A percentile compares a stretch with the other conserved stretches of the same genome.
Conservation (phyloP, 1,140 invertebrate species). For the Pseudomyrmex flavicornis region DNA sequence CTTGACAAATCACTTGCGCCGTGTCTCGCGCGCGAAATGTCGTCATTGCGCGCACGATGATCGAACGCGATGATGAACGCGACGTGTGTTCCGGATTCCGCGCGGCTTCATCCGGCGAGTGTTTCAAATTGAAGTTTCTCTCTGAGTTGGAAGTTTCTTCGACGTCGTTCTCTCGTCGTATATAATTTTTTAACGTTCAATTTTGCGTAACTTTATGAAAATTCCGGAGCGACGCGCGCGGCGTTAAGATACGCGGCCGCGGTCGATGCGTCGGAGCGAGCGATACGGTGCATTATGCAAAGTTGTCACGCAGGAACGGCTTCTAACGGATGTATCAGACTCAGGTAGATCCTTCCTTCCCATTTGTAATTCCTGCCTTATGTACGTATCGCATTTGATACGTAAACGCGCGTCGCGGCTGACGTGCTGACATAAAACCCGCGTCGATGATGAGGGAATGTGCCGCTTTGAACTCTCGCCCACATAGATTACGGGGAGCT, state of each 20-base stretch:
- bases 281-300: conserved; percentile 9
- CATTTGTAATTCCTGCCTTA: conserved; percentile 62
- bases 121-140: not conserved
- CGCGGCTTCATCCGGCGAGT: not conserved
- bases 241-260: not conserved
- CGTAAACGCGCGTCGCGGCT: conserved; percentile 18
- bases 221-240: not conserved
- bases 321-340: conserved; percentile 25
- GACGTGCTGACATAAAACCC: conserved; percentile 51
- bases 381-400: conserved; percentile 51
- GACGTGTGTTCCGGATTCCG: not conserved
- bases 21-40: conserved; percentile 21
- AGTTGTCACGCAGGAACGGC: conserved; percentile 43
- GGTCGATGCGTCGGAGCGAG: conserved; percentile 7
- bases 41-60: conserved; percentile 13
- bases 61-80: not conserved
- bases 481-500: conserved; percentile 32
- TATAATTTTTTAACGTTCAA: conserved; percentile 43
- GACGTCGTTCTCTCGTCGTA: not conserved
- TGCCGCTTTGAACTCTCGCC: conserved; percentile 17
- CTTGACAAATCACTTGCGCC: conserved; percentile 32
- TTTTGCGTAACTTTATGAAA: conserved; percentile 27
- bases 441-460: conserved; percentile 9
- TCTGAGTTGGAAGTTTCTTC: not conserved
- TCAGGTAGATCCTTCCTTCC: conserved; percentile 2